Base-by-base conservation (phyloP, 1,140 invertebrate genomes). In the Proales similis region DNA sequence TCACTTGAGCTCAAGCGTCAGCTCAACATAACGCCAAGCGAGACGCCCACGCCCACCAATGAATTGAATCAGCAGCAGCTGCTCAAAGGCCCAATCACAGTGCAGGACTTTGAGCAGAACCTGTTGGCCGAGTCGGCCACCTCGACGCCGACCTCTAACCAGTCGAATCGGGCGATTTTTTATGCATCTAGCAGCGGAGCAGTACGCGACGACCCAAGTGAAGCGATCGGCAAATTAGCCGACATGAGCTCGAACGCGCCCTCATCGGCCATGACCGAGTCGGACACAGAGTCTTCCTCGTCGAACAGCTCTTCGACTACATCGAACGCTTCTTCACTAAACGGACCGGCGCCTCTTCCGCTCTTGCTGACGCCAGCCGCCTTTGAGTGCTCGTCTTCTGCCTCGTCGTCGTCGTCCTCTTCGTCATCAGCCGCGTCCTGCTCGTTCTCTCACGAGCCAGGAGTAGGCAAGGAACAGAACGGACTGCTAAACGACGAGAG, bases 81-180 rank as follows among this genome's bases (percentile, higher is more conserved):
- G 3, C 26, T 53, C 17, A 11, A 11, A 4, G 3, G 27, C 38
- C 27, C 27, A 49, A 57, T 57, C 24, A 57, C 51, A 29, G 51
- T 57, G 20, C 39, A 57, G n/a, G 51, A 57, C 27, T 57, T 57
- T 26, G 51, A 57, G 22, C 24, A 57, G 19, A 57, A 57, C 45
- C 17, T 57, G 19, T 19, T 57, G 7, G 30, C 39, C 30, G 11
- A 57, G 27, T 46, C 43, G n/a, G 4, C 4, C 6, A 3, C 5
- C 4, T 2, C 26, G 14, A 36, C 33, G 9, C 33, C 33, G 14
- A 36, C 33, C 14, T 36, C 9, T 36, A 9, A 36, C n/a, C n/a
- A n/a, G n/a, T n/a, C n/a, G n/a, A n/a, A n/a, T n/a, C n/a, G n/a
- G n/a, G n/a, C n/a, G n/a, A n/a, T n/a, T n/a, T n/a, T n/a, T n/a